Evolutionary conservation across 2,888 invertebrate species (phyloP), one percentile per base, ranked within the genome.

Genomic region (Diarsia dahlii): DNA sequence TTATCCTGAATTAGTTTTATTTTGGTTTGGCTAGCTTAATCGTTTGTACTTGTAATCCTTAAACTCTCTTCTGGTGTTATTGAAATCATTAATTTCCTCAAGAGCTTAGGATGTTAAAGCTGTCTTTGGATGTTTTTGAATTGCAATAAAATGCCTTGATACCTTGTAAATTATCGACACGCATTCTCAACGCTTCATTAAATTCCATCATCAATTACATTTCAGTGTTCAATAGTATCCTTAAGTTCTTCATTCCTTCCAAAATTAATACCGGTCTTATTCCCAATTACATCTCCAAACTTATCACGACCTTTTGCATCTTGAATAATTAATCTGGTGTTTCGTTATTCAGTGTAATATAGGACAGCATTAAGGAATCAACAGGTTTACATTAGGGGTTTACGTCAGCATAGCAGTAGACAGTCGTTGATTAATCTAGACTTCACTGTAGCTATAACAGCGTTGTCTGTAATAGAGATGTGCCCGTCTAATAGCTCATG

Each of bases 341-440:
- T 80, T 81, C 60, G 76, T 81, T 76, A 81, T 74, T 74, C 67
- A 64, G 80, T 67, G 46, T 67, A 58, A 78, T 64, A 58, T 67
- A 52, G 63, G 56, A 52, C 67, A 56, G 23, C 74, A 68, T 78
- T 65, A 79, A 48, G 65, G 84, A 72, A 67, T 84, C 84, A 84
- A 84, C 82, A 84, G 74, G 82, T 81, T 74, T 71, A 81, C 65
- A 84, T 68, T 81, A 77, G 65, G 56, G 68, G 77, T 81, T 64
- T 76, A 82, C 81, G 71, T 81, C 82, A 81, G 73, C 81, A 77
- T 74, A 23, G 62, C 73, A 63, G 68, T 80, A 76, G 81, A 77
- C 73, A 76, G 71, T 68, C 48, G 23, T 71, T 74, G 78, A 83
- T 81, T 81, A 84, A 84, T 84, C 69, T 81, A 63, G 70, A 71